Percentiles rank a stretch among this genome's conserved stretches.
These are phyloP conservation scores for Procambarus virginalis DNA, from an alignment of 1,140 invertebrate species.

Conservation along the genomic window DNA sequence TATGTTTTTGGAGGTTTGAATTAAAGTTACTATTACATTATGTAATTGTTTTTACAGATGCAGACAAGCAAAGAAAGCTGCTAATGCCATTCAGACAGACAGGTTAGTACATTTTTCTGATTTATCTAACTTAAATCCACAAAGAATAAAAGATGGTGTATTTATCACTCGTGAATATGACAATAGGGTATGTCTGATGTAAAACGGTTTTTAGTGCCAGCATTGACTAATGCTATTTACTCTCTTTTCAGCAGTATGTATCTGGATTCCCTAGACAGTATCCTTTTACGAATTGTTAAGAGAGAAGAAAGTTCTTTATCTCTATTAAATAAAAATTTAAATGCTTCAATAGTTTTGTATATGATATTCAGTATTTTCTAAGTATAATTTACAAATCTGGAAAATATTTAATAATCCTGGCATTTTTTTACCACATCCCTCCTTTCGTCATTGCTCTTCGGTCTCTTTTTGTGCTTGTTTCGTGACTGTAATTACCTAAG, in stretches of 20 bases:
- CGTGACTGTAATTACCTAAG: too few species aligned
- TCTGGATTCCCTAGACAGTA: slow-evolving; percentile 12
- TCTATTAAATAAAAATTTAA: too few species aligned
- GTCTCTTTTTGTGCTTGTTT: too few species aligned
- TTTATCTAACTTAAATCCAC: neutral
- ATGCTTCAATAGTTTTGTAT: neutral
- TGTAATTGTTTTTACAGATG: neutral
- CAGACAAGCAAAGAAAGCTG: slow-evolving; percentile 6
- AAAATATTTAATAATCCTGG: too few species aligned
- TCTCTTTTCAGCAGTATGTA: slow-evolving; percentile 49
- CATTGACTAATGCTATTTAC: slow-evolving; percentile 9
- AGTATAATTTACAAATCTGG: neutral
- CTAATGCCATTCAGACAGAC: slow-evolving; percentile 7
- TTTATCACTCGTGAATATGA: neutral
- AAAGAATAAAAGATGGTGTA: neutral
- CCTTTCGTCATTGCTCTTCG: too few species aligned
- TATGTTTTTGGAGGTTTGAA: too few species aligned
- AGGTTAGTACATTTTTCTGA: neutral
- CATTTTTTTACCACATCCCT: too few species aligned
- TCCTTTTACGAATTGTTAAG: slow-evolving; percentile 7
- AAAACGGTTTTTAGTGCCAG: neutral
- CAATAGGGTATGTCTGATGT: neutral
- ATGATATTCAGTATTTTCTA: neutral
- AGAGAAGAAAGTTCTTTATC: neutral
- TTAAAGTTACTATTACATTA: too few species aligned